phyloP scores from a whole-genome alignment of 2,888 invertebrate genomes.

The Eilema griseolum region DNA sequence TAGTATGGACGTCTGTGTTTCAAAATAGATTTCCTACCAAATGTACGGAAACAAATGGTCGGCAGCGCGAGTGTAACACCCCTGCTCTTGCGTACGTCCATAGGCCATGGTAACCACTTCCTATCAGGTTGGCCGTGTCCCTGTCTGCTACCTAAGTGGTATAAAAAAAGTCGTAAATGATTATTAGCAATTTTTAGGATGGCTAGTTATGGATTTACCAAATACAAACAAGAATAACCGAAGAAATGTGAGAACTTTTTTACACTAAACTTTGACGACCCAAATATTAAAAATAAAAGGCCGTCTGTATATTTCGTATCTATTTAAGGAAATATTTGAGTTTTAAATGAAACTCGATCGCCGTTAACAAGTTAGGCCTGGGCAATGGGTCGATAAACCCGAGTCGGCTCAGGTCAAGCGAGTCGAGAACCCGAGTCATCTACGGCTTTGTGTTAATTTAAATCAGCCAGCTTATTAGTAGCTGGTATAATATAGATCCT shows the following conservation, averaged over 20 bases:
- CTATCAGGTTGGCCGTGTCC: too few relatives aligned
- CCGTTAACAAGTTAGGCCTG: conserved; percentile 44
- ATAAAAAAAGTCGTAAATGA: too few relatives aligned
- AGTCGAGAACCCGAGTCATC: conserved; percentile 38
- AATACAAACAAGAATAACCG: not conserved
- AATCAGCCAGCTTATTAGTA: conserved; percentile 15
- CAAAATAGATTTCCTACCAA: too few relatives aligned
- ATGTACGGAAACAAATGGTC: too few relatives aligned
- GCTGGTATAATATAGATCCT: too few relatives aligned
- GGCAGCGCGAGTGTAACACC: too few relatives aligned
- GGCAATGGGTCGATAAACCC: conserved; percentile 59
- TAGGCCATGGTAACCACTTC: too few relatives aligned
- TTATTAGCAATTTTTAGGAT: too few relatives aligned
- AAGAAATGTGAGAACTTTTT: not conserved
- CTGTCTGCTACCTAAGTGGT: too few relatives aligned
- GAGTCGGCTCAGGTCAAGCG: conserved; percentile 47
- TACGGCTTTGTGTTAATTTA: conserved; percentile 42
- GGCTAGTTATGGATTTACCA: too few relatives aligned
- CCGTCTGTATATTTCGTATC: not conserved
- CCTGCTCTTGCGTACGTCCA: too few relatives aligned
- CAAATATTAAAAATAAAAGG: conserved; percentile 2
- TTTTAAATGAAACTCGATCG: conserved; percentile 30
- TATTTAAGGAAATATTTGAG: not conserved
- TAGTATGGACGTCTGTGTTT: too few relatives aligned
- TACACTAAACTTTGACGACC: not conserved